These are phyloP conservation scores for Drosophila cardini DNA, from an alignment of 1,140 invertebrate species.

Conservation along the genomic window DNA sequence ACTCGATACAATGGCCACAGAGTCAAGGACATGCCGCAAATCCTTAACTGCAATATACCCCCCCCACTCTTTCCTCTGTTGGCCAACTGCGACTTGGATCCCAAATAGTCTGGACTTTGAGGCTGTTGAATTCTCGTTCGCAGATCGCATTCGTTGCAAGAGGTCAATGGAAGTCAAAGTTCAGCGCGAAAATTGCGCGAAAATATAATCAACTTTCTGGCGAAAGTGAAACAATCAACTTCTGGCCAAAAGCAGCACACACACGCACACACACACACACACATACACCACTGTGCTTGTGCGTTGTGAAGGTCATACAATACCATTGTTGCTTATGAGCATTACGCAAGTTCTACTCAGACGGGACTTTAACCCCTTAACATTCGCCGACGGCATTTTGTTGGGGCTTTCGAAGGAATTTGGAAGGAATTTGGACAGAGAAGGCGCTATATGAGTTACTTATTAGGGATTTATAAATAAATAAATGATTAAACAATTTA, in stretches of 20 bases:
- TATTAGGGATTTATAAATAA: neutral
- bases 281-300: neutral
- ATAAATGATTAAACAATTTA: neutral
- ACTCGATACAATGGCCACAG: constrained; percentile 67
- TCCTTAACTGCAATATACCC: constrained; percentile 33
- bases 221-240: constrained; percentile 74
- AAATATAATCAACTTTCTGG: constrained; percentile 77
- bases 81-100: neutral
- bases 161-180: constrained; percentile 67
- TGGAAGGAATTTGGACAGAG: no score
- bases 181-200: constrained; percentile 63
- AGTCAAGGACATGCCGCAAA: constrained; percentile 79
- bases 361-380: neutral
- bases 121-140: constrained; percentile 16
- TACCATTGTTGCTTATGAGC: neutral
- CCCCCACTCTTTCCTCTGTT: neutral
- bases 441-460: no score
- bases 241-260: constrained; percentile 1
- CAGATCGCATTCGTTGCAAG: constrained; percentile 17
- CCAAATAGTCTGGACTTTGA: constrained; percentile 27
- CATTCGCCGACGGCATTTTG: constrained; percentile 8
- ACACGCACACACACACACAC: neutral
- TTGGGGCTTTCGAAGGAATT: no score
- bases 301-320: constrained; percentile 1
- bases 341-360: constrained; percentile 10